A percentile compares a stretch with the other conserved stretches of the same genome.
phyloP scores from a whole-genome alignment of 92 coral and sea anemone species.

The Umimayanthus chanpuru region DNA sequence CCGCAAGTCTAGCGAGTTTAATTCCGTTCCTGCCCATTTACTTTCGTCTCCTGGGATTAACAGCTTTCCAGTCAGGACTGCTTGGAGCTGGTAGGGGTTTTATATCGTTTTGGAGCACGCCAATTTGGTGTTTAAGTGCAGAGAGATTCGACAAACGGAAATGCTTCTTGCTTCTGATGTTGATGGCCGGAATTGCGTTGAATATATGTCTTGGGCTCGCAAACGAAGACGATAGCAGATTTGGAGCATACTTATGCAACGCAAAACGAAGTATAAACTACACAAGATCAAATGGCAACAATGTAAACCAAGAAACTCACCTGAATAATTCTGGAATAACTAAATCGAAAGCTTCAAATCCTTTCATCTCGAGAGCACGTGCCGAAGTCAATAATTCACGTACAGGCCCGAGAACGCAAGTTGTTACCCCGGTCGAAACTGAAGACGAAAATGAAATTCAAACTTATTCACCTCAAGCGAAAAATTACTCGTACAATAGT shows the following conservation, averaged over 20 bases:
- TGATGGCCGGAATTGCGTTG: conserved; percentile 67
- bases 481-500: conserved; percentile 16
- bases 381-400: not conserved
- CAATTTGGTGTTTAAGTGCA: conserved; percentile 66
- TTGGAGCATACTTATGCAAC: conserved; percentile 63
- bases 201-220: conserved; percentile 75
- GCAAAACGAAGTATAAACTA: not conserved
- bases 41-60: conserved; percentile 91
- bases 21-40: conserved; percentile 94
- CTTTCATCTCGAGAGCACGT: not conserved
- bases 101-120: conserved; percentile 83
- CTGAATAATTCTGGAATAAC: not conserved
- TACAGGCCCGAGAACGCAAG: conserved; percentile 20
- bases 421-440: not conserved
- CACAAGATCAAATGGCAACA: not conserved
- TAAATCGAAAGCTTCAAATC: not conserved
- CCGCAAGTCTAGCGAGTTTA: conserved; percentile 75
- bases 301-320: not conserved
- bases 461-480: not conserved
- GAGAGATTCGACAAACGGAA: conserved; percentile 78
- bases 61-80: conserved; percentile 89
- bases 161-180: conserved; percentile 62
- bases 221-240: conserved; percentile 51
- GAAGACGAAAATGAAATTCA: not conserved
- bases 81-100: conserved; percentile 75